Percentiles rank a stretch among this genome's conserved stretches.
Evolutionary conservation across 1,140 invertebrate genomes (phyloP).

Genomic region (Diachasmimorpha longicaudata): DNA sequence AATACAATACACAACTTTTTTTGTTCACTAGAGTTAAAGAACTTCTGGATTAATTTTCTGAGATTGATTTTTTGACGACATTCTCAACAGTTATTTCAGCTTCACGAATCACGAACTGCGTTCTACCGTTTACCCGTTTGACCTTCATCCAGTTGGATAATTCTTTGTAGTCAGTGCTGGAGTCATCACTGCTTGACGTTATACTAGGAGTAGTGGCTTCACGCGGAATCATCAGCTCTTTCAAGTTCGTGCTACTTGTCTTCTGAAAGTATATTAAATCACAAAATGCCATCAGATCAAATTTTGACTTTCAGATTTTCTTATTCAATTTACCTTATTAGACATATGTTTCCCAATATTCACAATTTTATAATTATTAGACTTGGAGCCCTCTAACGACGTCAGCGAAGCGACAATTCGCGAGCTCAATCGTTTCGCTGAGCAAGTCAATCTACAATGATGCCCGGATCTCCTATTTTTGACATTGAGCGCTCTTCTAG

Average conservation of each 20-base stretch:
- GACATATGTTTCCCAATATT: neutral
- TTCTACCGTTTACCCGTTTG: conserved; percentile 12
- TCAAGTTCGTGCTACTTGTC: neutral
- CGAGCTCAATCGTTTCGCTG: conserved; percentile 24
- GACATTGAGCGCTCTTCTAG: neutral
- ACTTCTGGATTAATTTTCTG: neutral
- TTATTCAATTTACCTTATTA: neutral
- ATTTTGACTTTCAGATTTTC: neutral
- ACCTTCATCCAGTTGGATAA: conserved; percentile 22
- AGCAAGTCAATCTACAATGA: conserved; percentile 1
- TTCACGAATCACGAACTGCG: conserved; percentile 4
- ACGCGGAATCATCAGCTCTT: neutral
- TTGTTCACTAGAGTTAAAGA: neutral
- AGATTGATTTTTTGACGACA: neutral
- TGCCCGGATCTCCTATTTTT: conserved; percentile 12
- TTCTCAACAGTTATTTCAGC: neutral
- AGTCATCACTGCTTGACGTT: conserved; percentile 23
- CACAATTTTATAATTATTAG: conserved; percentile 8
- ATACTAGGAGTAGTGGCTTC: conserved; percentile 14
- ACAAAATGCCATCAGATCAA: too few species aligned
- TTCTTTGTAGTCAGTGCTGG: conserved; percentile 8
- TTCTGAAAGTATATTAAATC: neutral
- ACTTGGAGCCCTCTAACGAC: conserved; percentile 20
- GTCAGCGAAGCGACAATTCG: conserved; percentile 17
- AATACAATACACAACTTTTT: neutral